Conservation (phyloP, 2,113 vertebrate genomes). For the Pachyramphus minor region DNA sequence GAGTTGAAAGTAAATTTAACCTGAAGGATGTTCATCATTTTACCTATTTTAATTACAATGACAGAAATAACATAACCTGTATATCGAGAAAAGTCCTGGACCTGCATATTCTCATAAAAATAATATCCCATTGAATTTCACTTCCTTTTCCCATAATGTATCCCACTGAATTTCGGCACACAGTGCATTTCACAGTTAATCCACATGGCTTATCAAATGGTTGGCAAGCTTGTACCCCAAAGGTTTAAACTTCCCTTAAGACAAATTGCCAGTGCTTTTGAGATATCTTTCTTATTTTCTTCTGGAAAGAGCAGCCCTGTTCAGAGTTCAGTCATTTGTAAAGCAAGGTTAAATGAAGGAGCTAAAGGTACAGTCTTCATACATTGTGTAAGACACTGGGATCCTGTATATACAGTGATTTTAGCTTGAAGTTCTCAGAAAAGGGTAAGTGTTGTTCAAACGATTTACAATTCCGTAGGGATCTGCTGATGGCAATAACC, state of each 20-base stretch:
- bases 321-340: neutral
- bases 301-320: neutral
- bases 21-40: neutral
- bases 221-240: neutral
- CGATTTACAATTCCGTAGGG: slow-evolving; percentile 22
- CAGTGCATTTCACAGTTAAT: neutral
- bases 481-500: slow-evolving; percentile 29
- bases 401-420: neutral
- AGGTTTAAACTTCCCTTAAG: neutral
- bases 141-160: rapidly evolving
- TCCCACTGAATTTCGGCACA: neutral
- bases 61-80: neutral
- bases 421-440: slow-evolving; percentile 11
- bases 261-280: slow-evolving; percentile 3
- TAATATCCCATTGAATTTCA: neutral
- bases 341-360: slow-evolving; percentile 22
- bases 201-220: neutral
- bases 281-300: neutral
- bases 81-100: neutral
- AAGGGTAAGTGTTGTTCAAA: neutral
- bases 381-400: neutral
- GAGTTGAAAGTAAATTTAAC: neutral
- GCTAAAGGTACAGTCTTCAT: neutral
- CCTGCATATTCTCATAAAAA: neutral
- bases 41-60: neutral